These are phyloP conservation scores for Drosophila pallidifrons DNA, from an alignment of 1,140 invertebrate genomes.

Conservation along the genomic window DNA sequence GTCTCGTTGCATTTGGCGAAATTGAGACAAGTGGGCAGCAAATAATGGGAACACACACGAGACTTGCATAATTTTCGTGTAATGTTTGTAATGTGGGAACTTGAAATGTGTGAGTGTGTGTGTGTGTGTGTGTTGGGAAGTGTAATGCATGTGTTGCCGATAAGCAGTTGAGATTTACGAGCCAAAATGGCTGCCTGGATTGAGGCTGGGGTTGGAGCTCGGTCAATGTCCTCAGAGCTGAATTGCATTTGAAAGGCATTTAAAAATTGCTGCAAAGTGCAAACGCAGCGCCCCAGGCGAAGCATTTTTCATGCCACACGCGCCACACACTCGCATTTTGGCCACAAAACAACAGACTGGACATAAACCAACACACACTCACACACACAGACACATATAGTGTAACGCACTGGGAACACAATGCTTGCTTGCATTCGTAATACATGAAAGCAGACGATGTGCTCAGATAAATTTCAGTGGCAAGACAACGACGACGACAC, in stretches of 20 bases:
- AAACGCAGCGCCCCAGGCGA: conserved; percentile 62
- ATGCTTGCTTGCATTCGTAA: conserved; percentile 60
- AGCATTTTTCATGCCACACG: conserved; percentile 61
- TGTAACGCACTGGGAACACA: conserved; percentile 24
- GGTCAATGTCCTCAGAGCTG: conserved; percentile 26
- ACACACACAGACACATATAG: conserved; percentile 12
- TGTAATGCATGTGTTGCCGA: conserved; percentile 11
- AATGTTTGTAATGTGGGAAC: conserved; percentile 6
- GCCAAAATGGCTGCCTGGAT: neutral
- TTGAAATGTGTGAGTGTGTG: neutral
- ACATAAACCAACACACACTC: conserved; percentile 63
- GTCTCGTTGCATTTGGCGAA: neutral
- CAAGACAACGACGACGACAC: conserved; percentile 54
- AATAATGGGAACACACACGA: conserved; percentile 6
- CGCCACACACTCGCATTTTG: conserved; percentile 55
- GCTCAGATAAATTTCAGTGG: conserved; percentile 68
- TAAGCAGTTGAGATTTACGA: conserved; percentile 45
- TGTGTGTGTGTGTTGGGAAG: neutral
- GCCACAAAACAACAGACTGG: conserved; percentile 77
- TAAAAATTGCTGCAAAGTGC: conserved; percentile 68
- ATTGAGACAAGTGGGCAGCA: conserved; percentile 1
- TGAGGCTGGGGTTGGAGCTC: neutral
- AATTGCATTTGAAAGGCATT: conserved; percentile 61
- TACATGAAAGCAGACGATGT: conserved; percentile 62
- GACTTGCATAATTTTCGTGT: conserved; percentile 20